Evolutionary conservation across 2,888 invertebrate species (phyloP).

Genomic region (Trachelus stipa): DNA sequence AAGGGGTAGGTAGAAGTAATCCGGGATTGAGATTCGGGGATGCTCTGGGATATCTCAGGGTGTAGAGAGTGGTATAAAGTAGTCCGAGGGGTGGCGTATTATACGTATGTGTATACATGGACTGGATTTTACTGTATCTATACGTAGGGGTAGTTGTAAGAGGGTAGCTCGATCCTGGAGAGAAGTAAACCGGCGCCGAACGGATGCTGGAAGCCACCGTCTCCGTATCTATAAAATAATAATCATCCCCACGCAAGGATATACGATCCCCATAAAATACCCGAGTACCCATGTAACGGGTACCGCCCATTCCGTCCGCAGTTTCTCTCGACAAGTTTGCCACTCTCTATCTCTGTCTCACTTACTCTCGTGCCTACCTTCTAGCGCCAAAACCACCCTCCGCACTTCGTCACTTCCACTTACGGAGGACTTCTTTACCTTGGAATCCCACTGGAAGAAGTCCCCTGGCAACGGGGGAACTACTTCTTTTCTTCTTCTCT

Average conservation of each 20-base stretch:
- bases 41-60: constrained; percentile 22
- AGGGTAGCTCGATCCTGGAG: neutral
- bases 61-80: neutral
- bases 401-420: neutral
- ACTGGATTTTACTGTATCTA: neutral
- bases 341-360: neutral
- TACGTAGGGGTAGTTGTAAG: neutral
- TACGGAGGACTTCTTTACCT: neutral
- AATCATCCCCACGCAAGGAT: constrained; percentile 43
- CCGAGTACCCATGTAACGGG: constrained; percentile 39
- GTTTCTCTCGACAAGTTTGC: neutral
- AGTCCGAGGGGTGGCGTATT: neutral
- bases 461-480: neutral
- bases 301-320: neutral
- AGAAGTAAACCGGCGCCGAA: neutral
- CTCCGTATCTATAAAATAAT: constrained; percentile 46
- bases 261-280: constrained; percentile 54
- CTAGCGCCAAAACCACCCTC: constrained; percentile 20
- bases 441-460: neutral
- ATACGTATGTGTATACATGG: neutral
- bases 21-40: constrained; percentile 39
- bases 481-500: neutral
- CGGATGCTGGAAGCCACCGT: constrained; percentile 9
- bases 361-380: constrained; percentile 24
- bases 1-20: constrained; percentile 29